A percentile compares a stretch with the other conserved stretches of the same genome.
These are phyloP conservation scores for Drosophila meridionalis DNA, from an alignment of 2,888 invertebrate species.

Conservation along the genomic window DNA sequence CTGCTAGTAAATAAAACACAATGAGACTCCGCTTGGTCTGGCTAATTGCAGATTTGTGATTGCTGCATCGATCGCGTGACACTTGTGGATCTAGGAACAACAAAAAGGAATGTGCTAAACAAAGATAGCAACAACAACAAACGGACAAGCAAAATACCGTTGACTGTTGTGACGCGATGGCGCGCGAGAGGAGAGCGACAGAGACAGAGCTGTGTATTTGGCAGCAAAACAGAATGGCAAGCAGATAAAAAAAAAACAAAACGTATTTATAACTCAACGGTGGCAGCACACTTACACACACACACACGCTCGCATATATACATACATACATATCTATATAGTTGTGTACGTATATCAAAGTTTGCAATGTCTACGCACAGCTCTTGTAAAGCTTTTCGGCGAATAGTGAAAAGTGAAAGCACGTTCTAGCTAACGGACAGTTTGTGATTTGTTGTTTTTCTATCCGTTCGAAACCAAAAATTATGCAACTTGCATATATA, in stretches of 20 bases:
- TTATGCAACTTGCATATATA: constrained; percentile 69
- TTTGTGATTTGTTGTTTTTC: constrained; percentile 22
- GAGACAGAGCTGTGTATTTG: constrained; percentile 26
- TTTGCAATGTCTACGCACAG: constrained; percentile 3
- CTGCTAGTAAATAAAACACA: not conserved
- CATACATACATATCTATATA: not conserved
- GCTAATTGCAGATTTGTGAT: constrained; percentile 2
- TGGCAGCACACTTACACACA: constrained; percentile 5
- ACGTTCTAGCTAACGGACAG: constrained; percentile 21
- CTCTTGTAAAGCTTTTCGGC: constrained; percentile 40
- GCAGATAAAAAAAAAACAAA: constrained; percentile 30
- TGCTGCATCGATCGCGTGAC: not conserved
- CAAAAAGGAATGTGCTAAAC: constrained; percentile 23
- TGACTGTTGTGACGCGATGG: constrained; percentile 5
- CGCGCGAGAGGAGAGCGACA: constrained; percentile 6
- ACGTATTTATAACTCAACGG: constrained; percentile 44
- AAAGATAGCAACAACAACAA: constrained; percentile 12
- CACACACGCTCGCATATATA: not conserved
- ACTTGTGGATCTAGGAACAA: not conserved
- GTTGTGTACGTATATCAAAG: not conserved
- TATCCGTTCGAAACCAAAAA: constrained; percentile 22
- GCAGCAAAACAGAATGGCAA: constrained; percentile 18
- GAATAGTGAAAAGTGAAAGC: constrained; percentile 64
- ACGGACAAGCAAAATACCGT: not conserved
- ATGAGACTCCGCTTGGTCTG: not conserved